Percentiles rank a stretch among this genome's conserved stretches.
Evolutionary conservation across 2,888 invertebrate species (phyloP).

Genomic region (Siphonodentalium dalli): DNA sequence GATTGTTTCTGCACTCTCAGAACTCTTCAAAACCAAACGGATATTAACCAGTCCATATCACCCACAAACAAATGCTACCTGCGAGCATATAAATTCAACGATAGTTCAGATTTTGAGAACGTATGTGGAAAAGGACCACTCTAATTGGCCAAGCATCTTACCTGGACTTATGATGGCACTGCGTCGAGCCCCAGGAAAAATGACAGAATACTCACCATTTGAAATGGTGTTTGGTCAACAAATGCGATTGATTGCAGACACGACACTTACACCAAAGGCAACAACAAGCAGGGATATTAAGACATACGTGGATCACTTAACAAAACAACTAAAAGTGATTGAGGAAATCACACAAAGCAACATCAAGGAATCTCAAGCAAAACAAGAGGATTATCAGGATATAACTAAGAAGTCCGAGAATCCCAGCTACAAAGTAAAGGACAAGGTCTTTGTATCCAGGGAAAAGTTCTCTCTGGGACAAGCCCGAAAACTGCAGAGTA

Average conservation of each 20-base stretch:
- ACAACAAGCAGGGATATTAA: constrained; percentile 23
- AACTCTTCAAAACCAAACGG: constrained; percentile 26
- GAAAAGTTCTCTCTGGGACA: too few relatives aligned
- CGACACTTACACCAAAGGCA: constrained; percentile 18
- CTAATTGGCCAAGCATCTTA: constrained; percentile 25
- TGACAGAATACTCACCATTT: constrained; percentile 27
- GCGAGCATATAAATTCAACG: constrained; percentile 30
- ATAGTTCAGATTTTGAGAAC: constrained; percentile 26
- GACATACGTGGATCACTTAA: constrained; percentile 16
- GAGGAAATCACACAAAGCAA: constrained; percentile 14
- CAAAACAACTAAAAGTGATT: constrained; percentile 17
- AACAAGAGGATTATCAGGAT: too few relatives aligned
- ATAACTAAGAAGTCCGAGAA: too few relatives aligned
- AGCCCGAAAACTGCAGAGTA: too few relatives aligned
- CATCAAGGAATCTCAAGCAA: too few relatives aligned
- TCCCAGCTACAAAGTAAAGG: too few relatives aligned
- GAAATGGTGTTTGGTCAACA: constrained; percentile 29
- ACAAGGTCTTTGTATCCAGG: too few relatives aligned
- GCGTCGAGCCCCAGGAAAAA: constrained; percentile 24
- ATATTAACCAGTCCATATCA: constrained; percentile 29
- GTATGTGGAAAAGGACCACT: constrained; percentile 23
- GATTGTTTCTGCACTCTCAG: constrained; percentile 27
- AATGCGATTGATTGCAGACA: constrained; percentile 28
- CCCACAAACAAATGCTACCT: constrained; percentile 27
- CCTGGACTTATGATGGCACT: constrained; percentile 34